Percentiles rank a stretch among this genome's conserved stretches.
These are phyloP conservation scores for Bambusicola thoracicus DNA, from an alignment of 2,113 vertebrate species.

Conservation along the genomic window DNA sequence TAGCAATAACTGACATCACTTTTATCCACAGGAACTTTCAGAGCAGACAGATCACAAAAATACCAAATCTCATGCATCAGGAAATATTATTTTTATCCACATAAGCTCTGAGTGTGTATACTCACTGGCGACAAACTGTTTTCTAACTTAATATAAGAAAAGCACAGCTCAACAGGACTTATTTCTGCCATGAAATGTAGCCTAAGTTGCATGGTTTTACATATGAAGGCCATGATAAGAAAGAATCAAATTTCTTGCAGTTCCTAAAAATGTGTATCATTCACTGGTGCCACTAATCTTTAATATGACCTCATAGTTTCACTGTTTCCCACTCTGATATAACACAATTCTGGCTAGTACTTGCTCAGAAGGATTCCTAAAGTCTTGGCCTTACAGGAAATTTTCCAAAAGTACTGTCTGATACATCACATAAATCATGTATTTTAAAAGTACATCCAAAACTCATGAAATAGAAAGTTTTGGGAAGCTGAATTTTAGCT, in stretches of 20 bases:
- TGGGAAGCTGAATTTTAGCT: background rate
- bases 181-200: background rate
- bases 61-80: background rate
- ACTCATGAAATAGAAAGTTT: background rate
- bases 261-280: background rate
- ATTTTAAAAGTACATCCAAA: background rate
- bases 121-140: background rate
- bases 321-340: background rate
- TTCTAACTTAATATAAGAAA: background rate
- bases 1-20: background rate
- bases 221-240: background rate
- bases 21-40: background rate
- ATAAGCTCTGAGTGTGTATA: background rate
- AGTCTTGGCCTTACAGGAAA: background rate
- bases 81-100: background rate
- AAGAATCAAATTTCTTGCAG: background rate
- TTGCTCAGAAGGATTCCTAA: background rate
- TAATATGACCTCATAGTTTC: background rate
- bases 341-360: background rate
- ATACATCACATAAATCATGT: fast-evolving
- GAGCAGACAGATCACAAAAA: background rate
- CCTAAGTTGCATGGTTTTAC: background rate
- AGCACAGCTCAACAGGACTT: background rate
- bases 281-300: background rate
- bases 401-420: background rate